Evolutionary conservation across 1,140 invertebrate species (phyloP).

Genomic region (Pteromalus puparum): DNA sequence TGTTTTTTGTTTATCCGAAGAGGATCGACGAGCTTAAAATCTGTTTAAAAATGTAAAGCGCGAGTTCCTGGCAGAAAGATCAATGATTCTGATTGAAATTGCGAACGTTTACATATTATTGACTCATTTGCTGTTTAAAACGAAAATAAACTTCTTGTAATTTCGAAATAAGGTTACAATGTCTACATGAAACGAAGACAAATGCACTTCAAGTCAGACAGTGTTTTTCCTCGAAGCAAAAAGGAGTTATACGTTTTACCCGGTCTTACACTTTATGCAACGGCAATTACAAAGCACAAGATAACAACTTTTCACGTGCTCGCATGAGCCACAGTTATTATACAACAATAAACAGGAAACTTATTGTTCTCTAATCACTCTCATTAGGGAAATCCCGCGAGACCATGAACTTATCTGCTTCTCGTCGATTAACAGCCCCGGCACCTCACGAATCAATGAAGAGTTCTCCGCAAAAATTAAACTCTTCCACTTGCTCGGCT

Average conservation of each 20-base stretch:
- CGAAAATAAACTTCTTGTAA: too few relatives aligned
- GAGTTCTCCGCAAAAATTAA: conserved; percentile 57
- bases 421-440: conserved; percentile 6
- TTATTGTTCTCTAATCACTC: conserved; percentile 3
- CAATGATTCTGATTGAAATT: too few relatives aligned
- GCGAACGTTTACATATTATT: too few relatives aligned
- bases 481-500: conserved; percentile 46
- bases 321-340: too few relatives aligned
- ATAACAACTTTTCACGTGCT: not conserved
- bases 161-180: too few relatives aligned
- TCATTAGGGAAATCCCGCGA: not conserved
- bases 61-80: too few relatives aligned
- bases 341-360: too few relatives aligned
- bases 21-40: not conserved
- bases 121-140: too few relatives aligned
- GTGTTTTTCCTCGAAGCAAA: not conserved
- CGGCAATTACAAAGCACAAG: not conserved
- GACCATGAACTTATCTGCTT: not conserved
- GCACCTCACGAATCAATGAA: conserved; percentile 34
- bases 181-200: too few relatives aligned
- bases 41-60: too few relatives aligned
- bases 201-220: not conserved
- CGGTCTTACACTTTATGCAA: not conserved
- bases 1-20: not conserved
- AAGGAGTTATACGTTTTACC: not conserved